A percentile compares a stretch with the other conserved stretches of the same genome.
These are phyloP conservation scores for Ormyrus thymus DNA, from an alignment of 2,888 invertebrate species.

Conservation along the genomic window DNA sequence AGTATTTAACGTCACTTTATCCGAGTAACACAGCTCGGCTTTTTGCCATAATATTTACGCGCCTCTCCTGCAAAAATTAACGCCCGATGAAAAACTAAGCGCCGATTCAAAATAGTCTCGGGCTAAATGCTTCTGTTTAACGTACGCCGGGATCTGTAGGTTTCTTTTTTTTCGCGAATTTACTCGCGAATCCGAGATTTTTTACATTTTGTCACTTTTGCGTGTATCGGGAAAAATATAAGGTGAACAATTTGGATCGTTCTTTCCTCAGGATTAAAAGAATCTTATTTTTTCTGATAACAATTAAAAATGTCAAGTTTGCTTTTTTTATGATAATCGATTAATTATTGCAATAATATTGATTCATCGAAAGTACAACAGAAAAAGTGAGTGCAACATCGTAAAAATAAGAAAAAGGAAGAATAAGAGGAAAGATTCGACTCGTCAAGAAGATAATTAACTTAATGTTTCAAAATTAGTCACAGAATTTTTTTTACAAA, in stretches of 20 bases:
- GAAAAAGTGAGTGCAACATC: not conserved
- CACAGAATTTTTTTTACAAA: not conserved
- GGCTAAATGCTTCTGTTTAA: not conserved
- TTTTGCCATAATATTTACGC: constrained; percentile 32
- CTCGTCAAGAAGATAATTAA: not conserved
- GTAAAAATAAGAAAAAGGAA: no score
- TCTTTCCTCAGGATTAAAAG: constrained; percentile 24
- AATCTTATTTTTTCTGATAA: constrained; percentile 22
- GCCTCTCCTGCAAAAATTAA: constrained; percentile 28
- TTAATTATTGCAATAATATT: constrained; percentile 22
- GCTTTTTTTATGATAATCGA: constrained; percentile 10
- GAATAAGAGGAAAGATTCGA: not conserved
- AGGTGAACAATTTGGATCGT: not conserved
- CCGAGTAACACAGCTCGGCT: constrained; percentile 4
- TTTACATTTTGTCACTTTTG: not conserved
- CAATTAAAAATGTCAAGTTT: not conserved
- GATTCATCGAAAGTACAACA: not conserved
- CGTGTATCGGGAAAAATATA: not conserved
- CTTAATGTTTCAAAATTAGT: not conserved
- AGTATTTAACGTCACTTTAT: constrained; percentile 31
- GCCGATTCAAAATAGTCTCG: not conserved
- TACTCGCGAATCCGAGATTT: not conserved
- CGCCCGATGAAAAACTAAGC: constrained; percentile 3
- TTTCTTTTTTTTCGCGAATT: no score
- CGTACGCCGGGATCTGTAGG: no score